These are phyloP conservation scores for Carcina quercana DNA, from an alignment of 2,888 invertebrate genomes.

Conservation along the genomic window DNA sequence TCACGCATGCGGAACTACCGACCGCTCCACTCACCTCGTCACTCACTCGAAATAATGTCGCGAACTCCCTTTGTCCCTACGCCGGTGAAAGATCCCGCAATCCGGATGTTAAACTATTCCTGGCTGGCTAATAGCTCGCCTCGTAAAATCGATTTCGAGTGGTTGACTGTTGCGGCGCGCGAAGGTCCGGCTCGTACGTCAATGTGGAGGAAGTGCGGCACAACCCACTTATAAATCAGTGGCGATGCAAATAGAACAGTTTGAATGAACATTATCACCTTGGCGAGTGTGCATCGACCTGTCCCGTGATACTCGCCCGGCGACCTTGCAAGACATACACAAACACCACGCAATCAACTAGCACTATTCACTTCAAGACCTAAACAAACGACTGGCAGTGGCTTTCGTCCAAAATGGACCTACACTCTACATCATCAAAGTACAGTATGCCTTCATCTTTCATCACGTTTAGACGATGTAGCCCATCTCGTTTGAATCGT, in stretches of 20 bases:
- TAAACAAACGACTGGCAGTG: conserved; percentile 4
- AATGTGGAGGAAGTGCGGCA: conserved; percentile 55
- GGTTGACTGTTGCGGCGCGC: conserved; percentile 23
- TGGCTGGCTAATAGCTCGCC: conserved; percentile 27
- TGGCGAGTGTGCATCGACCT: conserved; percentile 67
- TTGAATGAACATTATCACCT: conserved; percentile 69
- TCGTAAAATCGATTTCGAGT: conserved; percentile 17
- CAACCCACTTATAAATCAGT: conserved; percentile 49
- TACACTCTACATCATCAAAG: conserved; percentile 1
- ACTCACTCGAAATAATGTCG: conserved; percentile 6
- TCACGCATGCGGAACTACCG: conserved; percentile 15
- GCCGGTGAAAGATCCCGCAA: conserved; percentile 28
- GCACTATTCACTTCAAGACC: conserved; percentile 10
- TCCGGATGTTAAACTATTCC: conserved; percentile 48
- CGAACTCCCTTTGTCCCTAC: conserved; percentile 20
- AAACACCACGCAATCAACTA: conserved; percentile 22
- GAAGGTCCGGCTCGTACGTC: conserved; percentile 55
- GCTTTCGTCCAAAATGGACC: conserved; percentile 11
- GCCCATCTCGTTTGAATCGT: background rate
- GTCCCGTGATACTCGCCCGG: conserved; percentile 53
- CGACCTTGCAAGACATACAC: conserved; percentile 62
- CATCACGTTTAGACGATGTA: background rate
- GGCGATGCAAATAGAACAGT: conserved; percentile 61
- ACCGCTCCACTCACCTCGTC: conserved; percentile 14
- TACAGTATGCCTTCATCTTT: conserved; percentile 1